Conservation (phyloP, 2,888 invertebrate genomes). For the Prenolepis imparis region DNA sequence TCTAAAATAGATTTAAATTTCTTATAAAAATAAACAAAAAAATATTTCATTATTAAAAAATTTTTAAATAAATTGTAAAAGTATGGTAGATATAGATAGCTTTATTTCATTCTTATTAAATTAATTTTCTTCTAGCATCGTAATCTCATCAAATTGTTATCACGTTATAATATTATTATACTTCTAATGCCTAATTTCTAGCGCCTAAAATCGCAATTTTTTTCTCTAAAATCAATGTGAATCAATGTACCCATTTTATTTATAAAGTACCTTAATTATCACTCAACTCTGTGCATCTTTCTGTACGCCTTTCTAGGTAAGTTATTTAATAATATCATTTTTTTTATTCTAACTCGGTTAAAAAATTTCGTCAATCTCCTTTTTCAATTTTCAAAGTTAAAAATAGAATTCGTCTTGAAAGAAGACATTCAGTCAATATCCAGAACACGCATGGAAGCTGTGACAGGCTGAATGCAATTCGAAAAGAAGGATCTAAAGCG, state of each 20-base stretch:
- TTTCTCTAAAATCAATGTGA: neutral
- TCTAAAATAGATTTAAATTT: neutral
- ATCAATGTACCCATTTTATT: neutral
- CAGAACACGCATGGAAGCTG: constrained; percentile 13
- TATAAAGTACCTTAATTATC: neutral
- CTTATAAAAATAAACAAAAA: neutral
- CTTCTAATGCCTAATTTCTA: neutral
- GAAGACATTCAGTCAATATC: constrained; percentile 18
- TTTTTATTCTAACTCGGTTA: neutral
- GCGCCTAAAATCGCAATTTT: neutral
- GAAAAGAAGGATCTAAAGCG: constrained; percentile 33
- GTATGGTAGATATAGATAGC: neutral
- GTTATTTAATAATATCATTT: constrained; percentile 16
- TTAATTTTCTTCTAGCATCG: neutral
- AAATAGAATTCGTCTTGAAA: constrained; percentile 13
- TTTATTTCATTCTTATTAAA: neutral
- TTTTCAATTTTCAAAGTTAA: constrained; percentile 10
- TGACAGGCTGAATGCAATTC: constrained; percentile 28
- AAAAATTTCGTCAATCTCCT: neutral
- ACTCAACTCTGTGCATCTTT: neutral
- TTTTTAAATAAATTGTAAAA: neutral
- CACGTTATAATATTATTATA: neutral
- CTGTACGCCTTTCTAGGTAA: neutral
- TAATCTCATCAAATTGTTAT: neutral
- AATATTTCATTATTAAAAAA: neutral